Conservation (phyloP, 1,140 invertebrate genomes). For the Atta cephalotes region DNA sequence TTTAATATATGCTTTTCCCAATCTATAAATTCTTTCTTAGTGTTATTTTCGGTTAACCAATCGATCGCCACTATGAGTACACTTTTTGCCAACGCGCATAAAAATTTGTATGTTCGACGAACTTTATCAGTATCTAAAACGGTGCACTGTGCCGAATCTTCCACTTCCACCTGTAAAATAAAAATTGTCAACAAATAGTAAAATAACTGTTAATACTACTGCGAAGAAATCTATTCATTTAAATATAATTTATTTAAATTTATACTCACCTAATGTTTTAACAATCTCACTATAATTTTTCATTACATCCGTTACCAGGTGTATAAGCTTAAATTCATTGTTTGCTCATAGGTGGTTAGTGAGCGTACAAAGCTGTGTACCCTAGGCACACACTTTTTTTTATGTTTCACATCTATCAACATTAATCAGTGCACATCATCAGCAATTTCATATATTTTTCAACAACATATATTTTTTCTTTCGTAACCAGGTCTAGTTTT, state of each 20-base stretch:
- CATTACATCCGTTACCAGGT: slow-evolving; percentile 69
- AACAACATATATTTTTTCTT: too few relatives aligned
- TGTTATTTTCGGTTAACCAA: slow-evolving; percentile 83
- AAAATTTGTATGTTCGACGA: slow-evolving; percentile 86
- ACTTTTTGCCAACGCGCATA: slow-evolving; percentile 83
- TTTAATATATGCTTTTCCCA: slow-evolving; percentile 82
- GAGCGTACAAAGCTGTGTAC: too few relatives aligned
- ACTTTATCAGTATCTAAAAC: slow-evolving; percentile 86
- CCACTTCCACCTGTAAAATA: slow-evolving; percentile 81
- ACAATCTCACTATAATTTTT: slow-evolving; percentile 67
- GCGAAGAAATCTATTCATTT: not conserved
- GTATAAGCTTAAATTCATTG: too few relatives aligned
- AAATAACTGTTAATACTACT: not conserved
- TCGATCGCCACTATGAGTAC: slow-evolving; percentile 84
- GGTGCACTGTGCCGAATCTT: slow-evolving; percentile 80
- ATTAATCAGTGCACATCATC: too few relatives aligned
- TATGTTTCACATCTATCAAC: too few relatives aligned
- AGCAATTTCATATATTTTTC: too few relatives aligned
- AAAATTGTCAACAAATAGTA: not conserved
- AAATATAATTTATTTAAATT: not conserved
- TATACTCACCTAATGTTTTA: slow-evolving; percentile 71
- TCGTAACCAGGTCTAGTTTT: too few relatives aligned
- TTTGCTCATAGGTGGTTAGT: too few relatives aligned
- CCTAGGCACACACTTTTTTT: too few relatives aligned
- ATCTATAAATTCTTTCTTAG: slow-evolving; percentile 78